phyloP scores from a whole-genome alignment of 2,888 invertebrate genomes.

The Leucophenga montana region DNA sequence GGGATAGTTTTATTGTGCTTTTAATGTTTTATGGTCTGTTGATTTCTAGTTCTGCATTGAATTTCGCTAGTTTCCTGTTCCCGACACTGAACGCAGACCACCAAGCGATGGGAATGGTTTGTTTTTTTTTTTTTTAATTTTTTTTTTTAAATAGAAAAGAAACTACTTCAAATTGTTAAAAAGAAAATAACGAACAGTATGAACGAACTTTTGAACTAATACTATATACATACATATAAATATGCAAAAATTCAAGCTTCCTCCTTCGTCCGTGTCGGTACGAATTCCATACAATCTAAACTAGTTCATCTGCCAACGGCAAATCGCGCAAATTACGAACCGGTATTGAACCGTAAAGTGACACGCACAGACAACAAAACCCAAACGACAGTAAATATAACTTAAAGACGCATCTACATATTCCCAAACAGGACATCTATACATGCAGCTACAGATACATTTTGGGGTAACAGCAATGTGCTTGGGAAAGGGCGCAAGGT shows the following conservation, averaged over 20 bases:
- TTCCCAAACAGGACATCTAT: constrained; percentile 58
- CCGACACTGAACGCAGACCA: not conserved
- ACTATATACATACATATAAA: too few species aligned
- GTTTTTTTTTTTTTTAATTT: not conserved
- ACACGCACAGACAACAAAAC: constrained; percentile 12
- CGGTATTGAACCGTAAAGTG: constrained; percentile 46
- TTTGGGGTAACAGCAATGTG: constrained; percentile 43
- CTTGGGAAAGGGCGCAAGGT: constrained; percentile 55
- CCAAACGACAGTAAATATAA: not conserved
- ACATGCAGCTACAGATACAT: too few species aligned
- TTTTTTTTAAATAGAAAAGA: too few species aligned
- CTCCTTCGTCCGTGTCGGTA: not conserved
- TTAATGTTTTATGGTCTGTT: constrained; percentile 47
- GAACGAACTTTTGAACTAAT: too few species aligned
- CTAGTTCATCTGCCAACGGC: constrained; percentile 51
- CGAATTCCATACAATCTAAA: constrained; percentile 35
- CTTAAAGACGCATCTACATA: constrained; percentile 34
- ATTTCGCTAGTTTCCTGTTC: constrained; percentile 17
- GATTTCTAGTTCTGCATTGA: constrained; percentile 23
- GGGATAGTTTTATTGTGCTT: constrained; percentile 50
- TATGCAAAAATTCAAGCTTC: too few species aligned
- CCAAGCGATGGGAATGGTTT: constrained; percentile 15
- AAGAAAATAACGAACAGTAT: too few species aligned
- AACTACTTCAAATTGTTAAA: too few species aligned
- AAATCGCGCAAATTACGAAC: constrained; percentile 57